Evolutionary conservation across 2,888 invertebrate species (phyloP).

Genomic region (Dichetophora obliterata): DNA sequence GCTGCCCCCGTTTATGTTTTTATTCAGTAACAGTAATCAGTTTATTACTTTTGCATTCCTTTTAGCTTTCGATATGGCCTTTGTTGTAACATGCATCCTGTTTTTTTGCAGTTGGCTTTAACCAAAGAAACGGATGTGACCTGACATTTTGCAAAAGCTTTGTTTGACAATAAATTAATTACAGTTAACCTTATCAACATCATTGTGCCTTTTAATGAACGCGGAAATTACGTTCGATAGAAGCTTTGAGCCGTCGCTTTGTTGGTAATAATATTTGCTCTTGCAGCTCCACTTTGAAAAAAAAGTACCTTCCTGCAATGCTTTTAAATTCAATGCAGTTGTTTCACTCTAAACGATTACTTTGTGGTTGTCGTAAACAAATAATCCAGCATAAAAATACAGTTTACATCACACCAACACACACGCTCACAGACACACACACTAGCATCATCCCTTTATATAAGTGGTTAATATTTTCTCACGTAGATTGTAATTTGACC

Average conservation of each 20-base stretch:
- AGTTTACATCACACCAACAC: too few relatives aligned
- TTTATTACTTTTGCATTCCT: neutral
- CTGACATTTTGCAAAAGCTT: conserved; percentile 17
- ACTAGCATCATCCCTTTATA: too few relatives aligned
- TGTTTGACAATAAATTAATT: conserved; percentile 29
- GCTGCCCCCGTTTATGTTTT: neutral
- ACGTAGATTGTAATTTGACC: neutral
- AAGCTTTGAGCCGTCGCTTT: too few relatives aligned
- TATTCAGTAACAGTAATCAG: neutral
- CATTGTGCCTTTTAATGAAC: too few relatives aligned
- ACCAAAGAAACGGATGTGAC: conserved; percentile 12
- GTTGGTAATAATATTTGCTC: neutral
- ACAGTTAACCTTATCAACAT: neutral
- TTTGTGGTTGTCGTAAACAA: too few relatives aligned
- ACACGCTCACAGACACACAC: too few relatives aligned
- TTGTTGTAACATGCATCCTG: conserved; percentile 3
- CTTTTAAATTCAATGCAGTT: neutral
- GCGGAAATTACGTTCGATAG: too few relatives aligned
- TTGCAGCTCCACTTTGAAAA: neutral
- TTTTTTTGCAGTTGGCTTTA: neutral
- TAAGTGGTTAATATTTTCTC: neutral
- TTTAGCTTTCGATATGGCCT: neutral
- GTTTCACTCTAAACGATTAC: neutral
- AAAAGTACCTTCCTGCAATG: neutral
- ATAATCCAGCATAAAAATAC: too few relatives aligned